Percentiles rank a stretch among this genome's conserved stretches.
phyloP scores from a whole-genome alignment of 2,113 vertebrate genomes.

The Lampris incognitus region DNA sequence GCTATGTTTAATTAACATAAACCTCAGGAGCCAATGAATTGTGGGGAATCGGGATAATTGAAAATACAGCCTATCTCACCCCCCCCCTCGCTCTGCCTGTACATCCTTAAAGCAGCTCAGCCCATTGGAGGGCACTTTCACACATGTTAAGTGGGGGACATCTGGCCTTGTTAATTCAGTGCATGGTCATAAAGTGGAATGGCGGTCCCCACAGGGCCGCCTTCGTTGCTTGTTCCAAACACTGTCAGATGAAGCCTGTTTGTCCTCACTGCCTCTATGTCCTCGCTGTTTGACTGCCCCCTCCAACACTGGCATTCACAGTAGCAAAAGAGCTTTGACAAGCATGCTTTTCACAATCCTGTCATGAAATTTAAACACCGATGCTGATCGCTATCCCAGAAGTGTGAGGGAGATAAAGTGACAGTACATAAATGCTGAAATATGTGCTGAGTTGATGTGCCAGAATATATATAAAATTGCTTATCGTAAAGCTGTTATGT shows the following conservation, averaged over 20 bases:
- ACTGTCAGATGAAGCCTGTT: conserved; percentile 59
- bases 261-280: conserved; percentile 41
- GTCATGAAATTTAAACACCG: conserved; percentile 27
- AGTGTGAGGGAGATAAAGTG: conserved; percentile 19
- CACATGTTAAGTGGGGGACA: conserved; percentile 76
- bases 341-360: conserved; percentile 16
- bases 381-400: conserved; percentile 15
- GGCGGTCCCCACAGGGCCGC: conserved; percentile 68
- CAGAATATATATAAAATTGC: conserved; percentile 19
- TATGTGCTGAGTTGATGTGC: conserved; percentile 5
- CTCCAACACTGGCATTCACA: conserved; percentile 48
- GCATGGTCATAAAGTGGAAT: conserved; percentile 80
- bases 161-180: conserved; percentile 82
- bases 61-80: conserved; percentile 65
- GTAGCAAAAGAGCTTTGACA: conserved; percentile 6
- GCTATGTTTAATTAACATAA: conserved; percentile 77
- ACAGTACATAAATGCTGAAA: conserved; percentile 24
- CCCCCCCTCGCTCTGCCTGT: conserved; percentile 50
- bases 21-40: conserved; percentile 65
- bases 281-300: conserved; percentile 57
- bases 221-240: conserved; percentile 61
- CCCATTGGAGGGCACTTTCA: conserved; percentile 75
- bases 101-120: conserved; percentile 79
- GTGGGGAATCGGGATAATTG: conserved; percentile 81
- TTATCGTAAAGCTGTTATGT: conserved; percentile 16